Evolutionary conservation across 2,113 vertebrate species (phyloP), one percentile per base, ranked within the genome.

Genomic region (Lynx canadensis): DNA sequence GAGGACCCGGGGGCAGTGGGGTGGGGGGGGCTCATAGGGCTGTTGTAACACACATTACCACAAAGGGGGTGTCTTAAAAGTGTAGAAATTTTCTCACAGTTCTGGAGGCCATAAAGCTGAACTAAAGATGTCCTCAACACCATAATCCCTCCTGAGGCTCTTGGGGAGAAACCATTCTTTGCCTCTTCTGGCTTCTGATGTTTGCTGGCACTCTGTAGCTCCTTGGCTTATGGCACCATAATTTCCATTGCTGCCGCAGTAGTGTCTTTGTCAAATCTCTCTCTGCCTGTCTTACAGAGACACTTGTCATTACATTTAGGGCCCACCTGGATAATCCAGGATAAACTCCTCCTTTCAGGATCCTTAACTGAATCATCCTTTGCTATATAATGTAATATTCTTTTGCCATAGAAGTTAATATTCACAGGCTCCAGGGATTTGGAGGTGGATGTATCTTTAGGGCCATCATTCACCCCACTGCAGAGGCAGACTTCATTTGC

Each of bases 311-410:
- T 78, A 38, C 38, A 74, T 48, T 80, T 57, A 79, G 38, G 66
- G 33, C 82, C 33, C 33, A 69, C 21, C 38, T 25, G 15, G 10
- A 18, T 78, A 89, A 76, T 79, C 33, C 31, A 36, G 55, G 11
- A 55, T 85, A 82, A 81, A 11, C 2, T 55, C 16, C 48, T 95
- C 55, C 60, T 69, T 82, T 91, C 6, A 69, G 29, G 60, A 80
- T 71, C 55, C 57, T 88, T 81, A 45, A 27, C 12, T 50, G 71
- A 83, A 73, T 80, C 18, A 11, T 83, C 13, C 36, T 95, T 96
- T 76, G 36, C 25, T 31, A 25, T 81, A 21, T 76, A 65, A n/a
- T 25, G 19, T 68, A 60, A n/a, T 19, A 29, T 23, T 66, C 21
- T 78, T 92, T 87, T 92, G 85, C 60, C 27, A n/a, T 73, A 1